phyloP scores from a whole-genome alignment of 2,888 invertebrate genomes.

The Julus scanicus region DNA sequence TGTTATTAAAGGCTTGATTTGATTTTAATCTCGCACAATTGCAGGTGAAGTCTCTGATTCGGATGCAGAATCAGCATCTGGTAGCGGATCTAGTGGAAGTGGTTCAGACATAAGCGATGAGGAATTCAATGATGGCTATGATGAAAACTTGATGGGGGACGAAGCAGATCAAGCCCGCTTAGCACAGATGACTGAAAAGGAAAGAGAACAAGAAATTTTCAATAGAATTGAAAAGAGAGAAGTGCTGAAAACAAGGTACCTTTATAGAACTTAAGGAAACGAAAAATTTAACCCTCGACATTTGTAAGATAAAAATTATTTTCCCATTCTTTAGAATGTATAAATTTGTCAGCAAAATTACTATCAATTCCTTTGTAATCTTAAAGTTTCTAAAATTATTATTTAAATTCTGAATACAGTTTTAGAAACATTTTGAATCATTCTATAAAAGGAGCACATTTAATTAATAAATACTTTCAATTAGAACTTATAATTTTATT shows the following conservation, averaged over 20 bases:
- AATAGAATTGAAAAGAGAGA: constrained; percentile 95
- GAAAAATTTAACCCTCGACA: too few relatives aligned
- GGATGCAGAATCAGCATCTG: constrained; percentile 58
- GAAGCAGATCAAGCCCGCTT: constrained; percentile 91
- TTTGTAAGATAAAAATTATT: too few relatives aligned
- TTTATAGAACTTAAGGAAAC: too few relatives aligned
- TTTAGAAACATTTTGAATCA: too few relatives aligned
- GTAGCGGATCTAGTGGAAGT: constrained; percentile 59
- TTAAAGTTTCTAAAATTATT: too few relatives aligned
- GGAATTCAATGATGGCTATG: constrained; percentile 96
- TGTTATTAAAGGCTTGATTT: not conserved
- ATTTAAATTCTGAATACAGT: too few relatives aligned
- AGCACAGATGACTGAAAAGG: constrained; percentile 94
- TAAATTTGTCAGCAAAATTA: too few relatives aligned
- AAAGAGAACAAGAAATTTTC: constrained; percentile 96
- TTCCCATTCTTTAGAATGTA: too few relatives aligned
- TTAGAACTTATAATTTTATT: too few relatives aligned
- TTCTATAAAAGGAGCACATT: not conserved
- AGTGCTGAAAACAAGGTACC: constrained; percentile 85
- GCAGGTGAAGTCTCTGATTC: constrained; percentile 82
- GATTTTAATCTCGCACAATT: not conserved
- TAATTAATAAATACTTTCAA: too few relatives aligned
- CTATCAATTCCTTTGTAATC: not conserved
- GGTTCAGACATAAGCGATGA: constrained; percentile 71
- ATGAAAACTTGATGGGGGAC: constrained; percentile 96